These are phyloP conservation scores for Kryphioiulus occultus DNA, from an alignment of 2,888 invertebrate species.

Conservation along the genomic window DNA sequence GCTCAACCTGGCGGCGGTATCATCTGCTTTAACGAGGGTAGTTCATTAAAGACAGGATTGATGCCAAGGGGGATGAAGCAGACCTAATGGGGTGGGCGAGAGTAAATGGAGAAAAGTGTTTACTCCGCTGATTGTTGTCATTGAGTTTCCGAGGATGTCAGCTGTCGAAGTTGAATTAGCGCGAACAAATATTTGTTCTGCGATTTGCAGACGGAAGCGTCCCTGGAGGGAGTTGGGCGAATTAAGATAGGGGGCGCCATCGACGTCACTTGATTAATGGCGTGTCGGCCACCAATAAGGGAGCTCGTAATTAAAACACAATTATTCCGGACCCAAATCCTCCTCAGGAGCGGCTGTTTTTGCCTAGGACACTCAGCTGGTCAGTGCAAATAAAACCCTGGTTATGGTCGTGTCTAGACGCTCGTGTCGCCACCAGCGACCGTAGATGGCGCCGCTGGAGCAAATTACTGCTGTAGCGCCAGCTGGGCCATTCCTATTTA, in stretches of 20 bases:
- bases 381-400: neutral
- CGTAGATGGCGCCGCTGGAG: neutral
- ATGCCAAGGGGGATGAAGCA: neutral
- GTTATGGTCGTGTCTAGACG: neutral
- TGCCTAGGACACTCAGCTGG: neutral
- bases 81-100: neutral
- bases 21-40: neutral
- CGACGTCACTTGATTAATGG: constrained; percentile 12
- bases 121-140: constrained; percentile 18
- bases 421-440: neutral
- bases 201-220: neutral
- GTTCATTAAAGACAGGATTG: neutral
- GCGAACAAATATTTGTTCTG: constrained; percentile 25
- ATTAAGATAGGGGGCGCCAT: neutral
- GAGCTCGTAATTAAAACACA: neutral
- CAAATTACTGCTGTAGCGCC: neutral
- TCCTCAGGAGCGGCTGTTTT: neutral
- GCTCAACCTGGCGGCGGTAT: too few relatives aligned
- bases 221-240: neutral
- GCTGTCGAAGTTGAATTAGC: constrained; percentile 21
- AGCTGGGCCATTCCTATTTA: neutral
- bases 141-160: constrained; percentile 25
- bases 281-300: neutral
- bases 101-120: neutral
- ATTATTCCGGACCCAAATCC: neutral